Conservation (phyloP, 2,888 invertebrate species). For the Lacanobia oleracea region DNA sequence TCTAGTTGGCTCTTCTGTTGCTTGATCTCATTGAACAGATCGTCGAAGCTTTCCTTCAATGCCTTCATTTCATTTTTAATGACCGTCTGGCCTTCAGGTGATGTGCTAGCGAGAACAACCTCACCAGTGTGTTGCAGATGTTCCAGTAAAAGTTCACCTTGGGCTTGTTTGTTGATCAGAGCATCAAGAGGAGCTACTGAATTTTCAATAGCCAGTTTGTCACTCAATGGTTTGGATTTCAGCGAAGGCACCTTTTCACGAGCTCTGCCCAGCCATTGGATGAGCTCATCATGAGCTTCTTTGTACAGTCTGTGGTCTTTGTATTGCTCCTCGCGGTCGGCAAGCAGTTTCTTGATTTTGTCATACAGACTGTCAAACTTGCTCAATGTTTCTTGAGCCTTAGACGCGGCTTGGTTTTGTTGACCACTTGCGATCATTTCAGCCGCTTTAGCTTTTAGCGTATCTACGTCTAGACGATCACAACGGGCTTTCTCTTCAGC, state of each 20-base stretch:
- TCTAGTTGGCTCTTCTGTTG: conserved; percentile 96
- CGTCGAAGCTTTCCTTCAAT: conserved; percentile 95
- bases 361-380: conserved; percentile 95
- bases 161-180: conserved; percentile 96
- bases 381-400: conserved; percentile 96
- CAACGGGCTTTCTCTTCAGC: conserved; percentile 97
- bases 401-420: conserved; percentile 95
- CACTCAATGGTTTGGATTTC: conserved; percentile 95
- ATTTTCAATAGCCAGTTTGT: conserved; percentile 96
- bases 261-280: conserved; percentile 96
- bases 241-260: conserved; percentile 97
- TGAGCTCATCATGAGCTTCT: conserved; percentile 97
- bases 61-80: conserved; percentile 97
- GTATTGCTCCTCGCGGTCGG: conserved; percentile 96
- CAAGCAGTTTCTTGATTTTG: conserved; percentile 93
- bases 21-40: conserved; percentile 95
- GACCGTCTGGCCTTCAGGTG: conserved; percentile 94
- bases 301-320: conserved; percentile 97
- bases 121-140: conserved; percentile 97
- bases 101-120: conserved; percentile 96
- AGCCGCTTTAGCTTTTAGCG: conserved; percentile 94
- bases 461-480: conserved; percentile 97
- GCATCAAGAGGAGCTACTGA: conserved; percentile 96
- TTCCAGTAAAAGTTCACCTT: conserved; percentile 96
- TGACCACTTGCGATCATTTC: conserved; percentile 97